Evolutionary conservation across 2,797 vertebrate species (phyloP), one percentile per base, ranked within the genome.

Genomic region (Peromyscus eremicus): DNA sequence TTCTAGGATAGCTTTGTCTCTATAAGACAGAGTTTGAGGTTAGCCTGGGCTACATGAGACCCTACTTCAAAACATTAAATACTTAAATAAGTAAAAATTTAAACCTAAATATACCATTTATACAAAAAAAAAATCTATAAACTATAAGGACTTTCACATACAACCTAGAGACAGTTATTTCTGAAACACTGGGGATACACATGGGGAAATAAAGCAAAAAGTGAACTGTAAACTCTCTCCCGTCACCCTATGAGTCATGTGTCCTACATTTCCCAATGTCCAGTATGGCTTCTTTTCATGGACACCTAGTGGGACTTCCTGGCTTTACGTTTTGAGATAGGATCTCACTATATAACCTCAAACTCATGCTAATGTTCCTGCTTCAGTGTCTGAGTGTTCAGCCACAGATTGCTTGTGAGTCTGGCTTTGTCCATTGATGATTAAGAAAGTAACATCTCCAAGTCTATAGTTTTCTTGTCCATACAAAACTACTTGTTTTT

Each of bases 161-260:
- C 34, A 93, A 95, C 40, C 57, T 94, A 10, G 79, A 95, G 76
- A 49, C 84, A 87, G 46, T 90, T 11, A 93, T 66, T 90, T 96
- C 66, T 84, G 23, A 95, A 71, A 84, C 0, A 84, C 66, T 89
- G 71, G 29, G n/a, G 37, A 75, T 12, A 13, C 43, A 94, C 6
- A 64, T 34, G 1, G 43, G 29, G 40, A 89, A 19, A 84, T 23
- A 70, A n/a, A 40, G 10, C 71, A 73, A 4, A 73, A 73, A 73
- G 6, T 40, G 70, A 71, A n/a, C 68, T 37, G 3, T 21, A 23
- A 23, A 37, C 71, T 40, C 37, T 40, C 71, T 75, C 37, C 40
- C 23, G 27, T 2, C 71, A 75, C 37, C 29, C 37, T 25, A 12
- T 13, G 71, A 27, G 37, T 43, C 70, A 40, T 7, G 19, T 29